phyloP scores from a whole-genome alignment of 1,140 invertebrate species.

The Brachystomella parvula region DNA sequence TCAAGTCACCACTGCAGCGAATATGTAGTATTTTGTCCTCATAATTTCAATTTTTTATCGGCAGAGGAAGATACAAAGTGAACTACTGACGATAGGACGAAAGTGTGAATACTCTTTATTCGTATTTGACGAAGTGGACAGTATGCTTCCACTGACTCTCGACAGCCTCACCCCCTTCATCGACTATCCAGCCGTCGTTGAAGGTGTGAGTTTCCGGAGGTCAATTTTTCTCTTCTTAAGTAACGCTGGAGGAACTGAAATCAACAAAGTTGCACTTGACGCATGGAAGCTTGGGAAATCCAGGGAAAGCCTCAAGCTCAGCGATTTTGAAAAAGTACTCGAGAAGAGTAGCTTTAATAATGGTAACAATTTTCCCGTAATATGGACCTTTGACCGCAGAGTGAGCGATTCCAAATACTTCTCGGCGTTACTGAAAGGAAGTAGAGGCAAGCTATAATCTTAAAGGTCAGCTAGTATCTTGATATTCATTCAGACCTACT shows the following conservation, averaged over 20 bases:
- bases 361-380: too few relatives aligned
- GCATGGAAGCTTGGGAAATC: conserved; percentile 28
- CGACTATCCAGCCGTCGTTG: conserved; percentile 14
- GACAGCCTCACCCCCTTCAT: conserved; percentile 31
- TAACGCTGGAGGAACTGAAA: conserved; percentile 31
- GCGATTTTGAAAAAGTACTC: conserved; percentile 27
- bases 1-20: not conserved
- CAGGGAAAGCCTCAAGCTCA: conserved; percentile 30
- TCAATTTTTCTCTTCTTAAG: conserved; percentile 35
- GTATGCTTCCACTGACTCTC: conserved; percentile 26
- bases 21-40: not conserved
- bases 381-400: too few relatives aligned
- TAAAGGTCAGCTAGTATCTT: too few relatives aligned
- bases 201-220: conserved; percentile 8
- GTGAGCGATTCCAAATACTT: too few relatives aligned
- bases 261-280: conserved; percentile 16
- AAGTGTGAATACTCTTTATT: conserved; percentile 23
- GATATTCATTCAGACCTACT: too few relatives aligned
- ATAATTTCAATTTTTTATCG: not conserved
- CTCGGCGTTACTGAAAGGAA: too few relatives aligned
- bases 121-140: conserved; percentile 36
- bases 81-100: conserved; percentile 10
- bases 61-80: conserved; percentile 18
- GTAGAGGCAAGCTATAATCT: too few relatives aligned
- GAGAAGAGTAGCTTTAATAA: conserved; percentile 27